These are phyloP conservation scores for Mylabris phalerata DNA, from an alignment of 1,140 invertebrate species.

Conservation along the genomic window DNA sequence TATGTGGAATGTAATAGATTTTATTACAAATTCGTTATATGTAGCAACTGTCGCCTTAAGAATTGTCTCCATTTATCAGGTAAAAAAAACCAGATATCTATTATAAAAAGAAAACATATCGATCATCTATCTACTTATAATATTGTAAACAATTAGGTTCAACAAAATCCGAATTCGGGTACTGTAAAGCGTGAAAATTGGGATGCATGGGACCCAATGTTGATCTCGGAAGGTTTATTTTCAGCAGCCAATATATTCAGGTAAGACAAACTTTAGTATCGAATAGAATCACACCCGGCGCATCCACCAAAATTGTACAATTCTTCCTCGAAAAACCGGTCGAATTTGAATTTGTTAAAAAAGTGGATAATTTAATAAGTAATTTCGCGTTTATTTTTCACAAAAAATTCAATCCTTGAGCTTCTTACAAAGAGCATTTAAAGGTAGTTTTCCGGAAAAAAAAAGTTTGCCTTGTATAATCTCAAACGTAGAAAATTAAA, in stretches of 20 bases:
- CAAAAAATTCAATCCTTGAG: too few relatives aligned
- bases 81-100: constrained; percentile 35
- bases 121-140: not conserved
- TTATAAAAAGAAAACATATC: too few relatives aligned
- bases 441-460: too few relatives aligned
- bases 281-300: too few relatives aligned
- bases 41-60: constrained; percentile 92
- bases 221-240: constrained; percentile 93
- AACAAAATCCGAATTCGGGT: constrained; percentile 31
- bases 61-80: constrained; percentile 88
- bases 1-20: constrained; percentile 99
- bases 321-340: too few relatives aligned
- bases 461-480: too few relatives aligned
- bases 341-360: too few relatives aligned
- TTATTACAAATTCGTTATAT: constrained; percentile 96
- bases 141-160: constrained; percentile 18
- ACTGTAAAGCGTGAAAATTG: constrained; percentile 56
- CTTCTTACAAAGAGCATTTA: too few relatives aligned
- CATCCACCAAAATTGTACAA: too few relatives aligned
- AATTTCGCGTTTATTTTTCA: too few relatives aligned
- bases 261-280: constrained; percentile 36
- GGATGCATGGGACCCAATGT: constrained; percentile 95
- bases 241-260: constrained; percentile 95
- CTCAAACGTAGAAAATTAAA: too few relatives aligned
- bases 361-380: too few relatives aligned